phyloP scores from a whole-genome alignment of 1,140 invertebrate genomes.

The Scaptomyza hsui region DNA sequence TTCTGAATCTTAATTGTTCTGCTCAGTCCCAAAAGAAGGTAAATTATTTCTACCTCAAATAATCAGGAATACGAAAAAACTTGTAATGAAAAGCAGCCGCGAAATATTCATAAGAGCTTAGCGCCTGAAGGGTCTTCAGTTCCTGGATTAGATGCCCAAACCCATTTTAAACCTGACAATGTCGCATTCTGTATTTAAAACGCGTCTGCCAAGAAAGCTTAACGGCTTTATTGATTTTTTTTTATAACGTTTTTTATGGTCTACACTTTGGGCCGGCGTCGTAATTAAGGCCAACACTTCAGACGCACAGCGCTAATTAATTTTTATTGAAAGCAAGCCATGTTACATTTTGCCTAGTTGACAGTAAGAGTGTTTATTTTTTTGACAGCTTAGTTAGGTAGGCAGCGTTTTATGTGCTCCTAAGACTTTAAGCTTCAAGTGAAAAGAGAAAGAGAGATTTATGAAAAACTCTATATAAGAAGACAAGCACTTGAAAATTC shows the following conservation, averaged over 20 bases:
- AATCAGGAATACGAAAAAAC: neutral
- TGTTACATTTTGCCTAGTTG: slow-evolving; percentile 29
- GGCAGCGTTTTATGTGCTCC: neutral
- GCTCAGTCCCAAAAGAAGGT: neutral
- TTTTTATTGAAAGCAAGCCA: slow-evolving; percentile 66
- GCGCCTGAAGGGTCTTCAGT: neutral
- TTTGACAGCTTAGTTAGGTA: slow-evolving; percentile 13
- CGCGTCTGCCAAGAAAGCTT: slow-evolving; percentile 13
- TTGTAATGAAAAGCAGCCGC: neutral
- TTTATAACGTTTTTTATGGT: neutral
- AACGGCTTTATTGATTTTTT: slow-evolving; percentile 63
- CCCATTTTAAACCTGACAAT: slow-evolving; percentile 46
- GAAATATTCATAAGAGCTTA: neutral
- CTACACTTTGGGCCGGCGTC: slow-evolving; percentile 38
- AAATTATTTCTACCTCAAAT: neutral
- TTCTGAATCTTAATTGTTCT: slow-evolving; percentile 61
- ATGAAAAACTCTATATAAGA: too few relatives aligned
- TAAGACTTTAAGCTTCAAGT: slow-evolving; percentile 8
- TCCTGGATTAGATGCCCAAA: slow-evolving; percentile 37
- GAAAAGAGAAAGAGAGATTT: slow-evolving; percentile 9
- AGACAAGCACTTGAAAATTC: neutral
- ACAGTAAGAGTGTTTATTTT: neutral
- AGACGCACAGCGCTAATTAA: slow-evolving; percentile 59
- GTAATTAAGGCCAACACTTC: slow-evolving; percentile 68
- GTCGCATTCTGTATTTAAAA: slow-evolving; percentile 13